Base-by-base conservation (phyloP, 2,113 vertebrate species). In the Odontesthes bonariensis region DNA sequence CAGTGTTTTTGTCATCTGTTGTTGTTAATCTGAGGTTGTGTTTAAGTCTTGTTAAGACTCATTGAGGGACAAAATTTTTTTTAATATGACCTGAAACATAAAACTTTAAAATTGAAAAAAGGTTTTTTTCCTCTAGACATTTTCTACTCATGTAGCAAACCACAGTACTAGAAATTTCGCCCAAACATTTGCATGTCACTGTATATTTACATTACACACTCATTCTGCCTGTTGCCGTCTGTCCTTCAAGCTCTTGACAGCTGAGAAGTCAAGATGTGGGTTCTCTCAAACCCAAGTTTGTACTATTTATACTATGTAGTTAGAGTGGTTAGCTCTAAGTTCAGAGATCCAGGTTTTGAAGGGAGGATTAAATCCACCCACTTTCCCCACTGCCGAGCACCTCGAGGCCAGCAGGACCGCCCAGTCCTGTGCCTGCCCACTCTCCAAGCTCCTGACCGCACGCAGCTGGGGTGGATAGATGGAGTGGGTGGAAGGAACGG, bases 221-320 rank as follows among this genome's bases (percentile, higher is more conserved):
- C 44, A 51, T 47, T 53, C 31, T 44, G 42, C 13, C 27, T 23
- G n/a, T 23, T 56, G 38, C 20, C 22, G 38, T 60, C 52, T 51
- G 40, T 70, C 47, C 33, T 42, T 49, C 44, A 32, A n/a, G 17
- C 3, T 12, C 27, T 13, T 65, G 69, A 75, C 67, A 77, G 71
- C 59, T 53, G 47, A 82, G 71, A 81, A 65, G 63, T 46, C 12
- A 83, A 77, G 60, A 81, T 79, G 68, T 74, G 82, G 78, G n/a
- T 63, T 78, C 32, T 47, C 22, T 77, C 53, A 78, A 81, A 81
- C 77, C 82, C 67, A 69, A 73, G 40, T 82, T 82, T 61, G 51
- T 80, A 76, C 86, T 89, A 82, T 90, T 89, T 89, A 84, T 89
- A 85, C 79, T 14, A 60, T 31, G 75, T 57, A 82, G 73, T 83